Evolutionary conservation across 2,888 invertebrate genomes (phyloP).

Genomic region (Pelosia muscerda): DNA sequence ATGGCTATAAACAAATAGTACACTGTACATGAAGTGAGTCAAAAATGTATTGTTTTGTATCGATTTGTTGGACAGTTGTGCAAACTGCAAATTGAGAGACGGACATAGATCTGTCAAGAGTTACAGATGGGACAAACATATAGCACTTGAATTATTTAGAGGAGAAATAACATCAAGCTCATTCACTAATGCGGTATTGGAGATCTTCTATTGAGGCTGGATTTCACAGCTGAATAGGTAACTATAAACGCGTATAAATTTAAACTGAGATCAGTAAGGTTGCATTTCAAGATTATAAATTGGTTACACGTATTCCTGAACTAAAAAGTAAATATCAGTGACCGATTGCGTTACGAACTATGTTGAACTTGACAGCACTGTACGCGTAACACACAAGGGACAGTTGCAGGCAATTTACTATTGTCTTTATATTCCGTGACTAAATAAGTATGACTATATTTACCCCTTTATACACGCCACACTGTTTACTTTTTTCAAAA

Average conservation of each 20-base stretch:
- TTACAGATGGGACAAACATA: not conserved
- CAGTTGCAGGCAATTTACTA: not conserved
- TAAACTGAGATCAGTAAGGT: not conserved
- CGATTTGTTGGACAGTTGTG: not conserved
- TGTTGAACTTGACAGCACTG: not conserved
- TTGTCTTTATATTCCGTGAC: not conserved
- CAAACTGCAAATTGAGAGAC: conserved; percentile 3
- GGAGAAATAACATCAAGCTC: not conserved
- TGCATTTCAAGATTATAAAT: not conserved
- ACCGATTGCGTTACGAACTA: not conserved
- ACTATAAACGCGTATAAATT: no score
- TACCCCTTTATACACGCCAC: not conserved
- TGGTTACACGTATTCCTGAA: no score
- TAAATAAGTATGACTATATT: not conserved
- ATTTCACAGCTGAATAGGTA: no score
- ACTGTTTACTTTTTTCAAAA: conserved; percentile 6
- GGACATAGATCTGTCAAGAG: not conserved
- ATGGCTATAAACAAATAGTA: not conserved
- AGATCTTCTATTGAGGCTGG: no score
- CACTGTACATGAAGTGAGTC: not conserved
- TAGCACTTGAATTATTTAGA: not conserved
- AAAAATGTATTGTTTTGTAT: conserved; percentile 4
- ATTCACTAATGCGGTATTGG: not conserved
- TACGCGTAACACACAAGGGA: not conserved
- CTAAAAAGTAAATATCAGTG: not conserved